Conservation (phyloP, 1,140 invertebrate genomes). For the Drosophila nikananu region DNA sequence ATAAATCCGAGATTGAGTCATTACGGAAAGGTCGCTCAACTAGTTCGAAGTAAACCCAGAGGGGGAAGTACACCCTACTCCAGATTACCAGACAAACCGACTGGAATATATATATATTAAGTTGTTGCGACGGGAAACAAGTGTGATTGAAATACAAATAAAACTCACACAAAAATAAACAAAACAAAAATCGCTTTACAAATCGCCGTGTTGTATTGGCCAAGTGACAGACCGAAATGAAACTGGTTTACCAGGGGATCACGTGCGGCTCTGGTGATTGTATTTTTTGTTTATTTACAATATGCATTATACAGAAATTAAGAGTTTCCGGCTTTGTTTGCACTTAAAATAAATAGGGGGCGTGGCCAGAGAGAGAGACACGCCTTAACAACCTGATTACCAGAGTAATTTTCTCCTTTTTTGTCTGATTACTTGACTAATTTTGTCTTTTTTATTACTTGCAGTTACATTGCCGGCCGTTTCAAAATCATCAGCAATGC, state of each 20-base stretch:
- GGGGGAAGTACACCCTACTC: slow-evolving; percentile 48
- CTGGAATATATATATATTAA: slow-evolving; percentile 11
- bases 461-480: slow-evolving; percentile 95
- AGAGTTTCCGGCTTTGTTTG: slow-evolving; percentile 50
- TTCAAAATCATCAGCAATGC: slow-evolving; percentile 92
- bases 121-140: slow-evolving; percentile 14
- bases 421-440: neutral
- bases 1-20: slow-evolving; percentile 30
- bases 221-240: slow-evolving; percentile 38
- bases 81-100: slow-evolving; percentile 24
- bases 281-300: slow-evolving; percentile 20
- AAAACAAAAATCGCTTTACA: slow-evolving; percentile 30
- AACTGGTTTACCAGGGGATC: slow-evolving; percentile 49
- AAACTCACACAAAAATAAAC: slow-evolving; percentile 10
- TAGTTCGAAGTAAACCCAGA: slow-evolving; percentile 2
- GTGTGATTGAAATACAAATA: slow-evolving; percentile 42
- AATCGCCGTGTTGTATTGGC: slow-evolving; percentile 30
- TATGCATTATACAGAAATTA: slow-evolving; percentile 27
- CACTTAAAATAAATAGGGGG: slow-evolving; percentile 32
- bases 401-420: slow-evolving; percentile 17
- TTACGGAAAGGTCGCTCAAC: slow-evolving; percentile 26
- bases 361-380: slow-evolving; percentile 17
- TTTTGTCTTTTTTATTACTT: slow-evolving; percentile 53
- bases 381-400: slow-evolving; percentile 43
- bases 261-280: slow-evolving; percentile 34